A percentile compares a stretch with the other conserved stretches of the same genome.
phyloP scores from a whole-genome alignment of 1,140 invertebrate genomes.

The Aphis gossypii region DNA sequence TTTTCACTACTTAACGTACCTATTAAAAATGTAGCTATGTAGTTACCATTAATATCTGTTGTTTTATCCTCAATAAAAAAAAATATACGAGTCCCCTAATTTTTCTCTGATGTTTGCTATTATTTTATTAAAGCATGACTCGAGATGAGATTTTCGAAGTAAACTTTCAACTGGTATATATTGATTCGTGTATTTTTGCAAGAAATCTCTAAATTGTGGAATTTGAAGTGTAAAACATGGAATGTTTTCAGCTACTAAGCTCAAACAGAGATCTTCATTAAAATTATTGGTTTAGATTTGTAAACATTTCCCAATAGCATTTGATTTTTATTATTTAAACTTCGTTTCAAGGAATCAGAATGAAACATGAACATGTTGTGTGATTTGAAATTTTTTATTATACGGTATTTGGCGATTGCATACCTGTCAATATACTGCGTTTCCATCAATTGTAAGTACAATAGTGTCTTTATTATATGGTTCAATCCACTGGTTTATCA shows the following conservation, averaged over 20 bases:
- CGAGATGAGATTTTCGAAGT: constrained; percentile 64
- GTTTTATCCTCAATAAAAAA: background rate
- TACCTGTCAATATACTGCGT: background rate
- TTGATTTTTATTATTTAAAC: constrained; percentile 62
- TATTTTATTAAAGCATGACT: constrained; percentile 53
- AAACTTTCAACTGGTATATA: constrained; percentile 63
- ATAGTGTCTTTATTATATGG: background rate
- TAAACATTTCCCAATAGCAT: constrained; percentile 61
- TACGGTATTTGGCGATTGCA: background rate
- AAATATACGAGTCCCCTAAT: background rate
- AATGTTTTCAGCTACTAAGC: constrained; percentile 62
- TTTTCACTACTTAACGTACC: background rate
- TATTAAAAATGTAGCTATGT: background rate
- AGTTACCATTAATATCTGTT: background rate
- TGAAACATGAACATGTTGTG: background rate
- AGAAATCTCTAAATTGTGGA: background rate
- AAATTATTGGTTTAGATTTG: constrained; percentile 63
- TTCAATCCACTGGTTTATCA: background rate
- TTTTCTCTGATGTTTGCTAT: background rate
- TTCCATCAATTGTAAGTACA: background rate
- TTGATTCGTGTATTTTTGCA: background rate
- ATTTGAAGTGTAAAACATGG: background rate
- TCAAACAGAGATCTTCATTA: constrained; percentile 63
- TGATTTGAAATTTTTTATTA: background rate
- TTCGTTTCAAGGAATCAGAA: constrained; percentile 57